Evolutionary conservation across 2,888 invertebrate species (phyloP), one percentile per base, ranked within the genome.

Genomic region (Lottia gigantea): DNA sequence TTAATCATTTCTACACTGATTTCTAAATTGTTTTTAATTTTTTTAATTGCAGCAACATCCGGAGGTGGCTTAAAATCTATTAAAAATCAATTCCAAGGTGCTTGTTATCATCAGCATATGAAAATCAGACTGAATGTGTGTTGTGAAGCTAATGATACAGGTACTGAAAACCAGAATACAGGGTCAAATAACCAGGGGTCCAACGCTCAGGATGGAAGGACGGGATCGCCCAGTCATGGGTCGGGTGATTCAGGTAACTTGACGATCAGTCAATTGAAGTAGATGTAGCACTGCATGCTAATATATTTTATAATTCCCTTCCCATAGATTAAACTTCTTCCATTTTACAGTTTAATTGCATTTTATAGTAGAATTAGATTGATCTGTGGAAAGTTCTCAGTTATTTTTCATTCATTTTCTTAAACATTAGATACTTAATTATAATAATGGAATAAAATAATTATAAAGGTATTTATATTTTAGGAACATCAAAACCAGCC

Each of bases 41-140:
- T 46, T 49, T 69, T 64, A 2, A 11, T 47, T 64, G 16, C 16
- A 69, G 69, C 69, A 49, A 69, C 69, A 64, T 69, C 69, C n/a
- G 64, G 64, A 11, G 69, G 69, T 55, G 64, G 23, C 8, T 23
- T 2, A 11, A 31, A 64, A 49, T 64, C 64, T 49, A 40, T 69
- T 7, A 55, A 69, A 47, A 69, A 69, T 64, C 69, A 69, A 40
- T 69, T 49, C 45, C n/a, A 64, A 31, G 69, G 69, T 14, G 69
- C 64, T 2, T 69, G 69, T 62, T 1, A 31, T 2, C 25, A 16
- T 3, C n/a, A 65, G 15, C 64, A 69, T 25, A 69, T 69, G 69
- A 69, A 64, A 26, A n/a, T 67, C 8, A 14, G 40, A 23, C 25
- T 67, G 6, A 67, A 49, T 1, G 62, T 66, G 19, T 66, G 66